Conservation (phyloP, 2,888 invertebrate genomes). For the Parapristionchus giblindavisi region DNA sequence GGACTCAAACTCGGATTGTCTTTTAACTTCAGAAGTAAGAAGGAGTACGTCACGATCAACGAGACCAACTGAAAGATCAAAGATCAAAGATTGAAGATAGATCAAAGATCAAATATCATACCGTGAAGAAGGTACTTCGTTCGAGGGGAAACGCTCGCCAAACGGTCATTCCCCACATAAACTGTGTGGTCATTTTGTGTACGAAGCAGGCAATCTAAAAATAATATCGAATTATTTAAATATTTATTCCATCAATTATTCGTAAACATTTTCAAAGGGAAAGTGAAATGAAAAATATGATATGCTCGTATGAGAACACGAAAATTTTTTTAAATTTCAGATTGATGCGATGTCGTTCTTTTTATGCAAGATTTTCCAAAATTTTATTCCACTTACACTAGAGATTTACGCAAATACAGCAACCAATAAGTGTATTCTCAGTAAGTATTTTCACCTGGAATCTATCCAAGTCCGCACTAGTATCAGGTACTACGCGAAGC, state of each 20-base stretch:
- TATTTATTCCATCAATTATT: too few species aligned
- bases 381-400: too few species aligned
- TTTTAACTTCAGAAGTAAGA: conserved; percentile 65
- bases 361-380: too few species aligned
- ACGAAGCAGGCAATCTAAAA: conserved; percentile 66
- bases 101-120: conserved; percentile 37
- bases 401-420: neutral
- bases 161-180: conserved; percentile 69
- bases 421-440: neutral
- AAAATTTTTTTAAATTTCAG: too few species aligned
- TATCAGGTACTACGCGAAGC: conserved; percentile 63
- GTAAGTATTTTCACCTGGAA: conserved; percentile 66
- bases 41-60: conserved; percentile 66
- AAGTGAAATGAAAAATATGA: too few species aligned
- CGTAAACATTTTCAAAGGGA: too few species aligned
- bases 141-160: conserved; percentile 68
- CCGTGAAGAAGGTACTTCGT: conserved; percentile 67
- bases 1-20: conserved; percentile 48
- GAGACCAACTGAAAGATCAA: conserved; percentile 65
- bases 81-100: neutral
- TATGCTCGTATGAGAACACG: too few species aligned
- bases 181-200: conserved; percentile 68
- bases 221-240: neutral
- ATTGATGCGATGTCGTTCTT: too few species aligned
- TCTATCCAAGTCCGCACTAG: conserved; percentile 62